Conservation (phyloP, 1,140 invertebrate species). For the Copidosoma floridanum region DNA sequence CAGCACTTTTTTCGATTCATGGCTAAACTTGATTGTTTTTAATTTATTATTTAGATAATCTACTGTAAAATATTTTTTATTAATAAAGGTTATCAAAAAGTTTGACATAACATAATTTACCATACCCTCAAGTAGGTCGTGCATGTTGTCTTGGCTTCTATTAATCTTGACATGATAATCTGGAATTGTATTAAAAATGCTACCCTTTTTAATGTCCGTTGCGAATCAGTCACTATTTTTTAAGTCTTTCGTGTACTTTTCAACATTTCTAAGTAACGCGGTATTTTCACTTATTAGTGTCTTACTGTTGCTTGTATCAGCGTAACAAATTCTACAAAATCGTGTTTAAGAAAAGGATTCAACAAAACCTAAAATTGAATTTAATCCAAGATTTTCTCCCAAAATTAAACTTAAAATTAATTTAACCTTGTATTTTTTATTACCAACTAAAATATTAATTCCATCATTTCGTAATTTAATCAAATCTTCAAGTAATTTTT, state of each 20-base stretch:
- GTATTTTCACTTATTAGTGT: slow-evolving; percentile 9
- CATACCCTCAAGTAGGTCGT: neutral
- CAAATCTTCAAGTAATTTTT: slow-evolving; percentile 19
- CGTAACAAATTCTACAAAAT: slow-evolving; percentile 24
- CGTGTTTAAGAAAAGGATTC: slow-evolving; percentile 13
- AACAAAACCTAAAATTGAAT: slow-evolving; percentile 1
- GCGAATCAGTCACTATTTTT: neutral
- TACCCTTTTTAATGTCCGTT: slow-evolving; percentile 18
- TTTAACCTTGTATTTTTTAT: neutral
- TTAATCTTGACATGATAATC: neutral
- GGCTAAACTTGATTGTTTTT: neutral
- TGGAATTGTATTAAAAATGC: slow-evolving; percentile 16
- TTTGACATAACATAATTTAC: neutral
- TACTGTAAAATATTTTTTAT: neutral
- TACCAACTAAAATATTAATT: neutral
- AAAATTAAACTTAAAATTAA: slow-evolving; percentile 6
- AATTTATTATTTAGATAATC: neutral
- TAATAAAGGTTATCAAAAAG: neutral
- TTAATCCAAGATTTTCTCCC: slow-evolving; percentile 27
- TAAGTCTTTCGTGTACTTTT: slow-evolving; percentile 19
- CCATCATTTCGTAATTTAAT: slow-evolving; percentile 24
- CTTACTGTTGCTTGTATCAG: slow-evolving; percentile 11
- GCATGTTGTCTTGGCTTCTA: neutral
- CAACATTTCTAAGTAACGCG: slow-evolving; percentile 5
- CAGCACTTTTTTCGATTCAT: neutral